Conservation (phyloP, 2,888 invertebrate genomes). For the Campoletis raptor region DNA sequence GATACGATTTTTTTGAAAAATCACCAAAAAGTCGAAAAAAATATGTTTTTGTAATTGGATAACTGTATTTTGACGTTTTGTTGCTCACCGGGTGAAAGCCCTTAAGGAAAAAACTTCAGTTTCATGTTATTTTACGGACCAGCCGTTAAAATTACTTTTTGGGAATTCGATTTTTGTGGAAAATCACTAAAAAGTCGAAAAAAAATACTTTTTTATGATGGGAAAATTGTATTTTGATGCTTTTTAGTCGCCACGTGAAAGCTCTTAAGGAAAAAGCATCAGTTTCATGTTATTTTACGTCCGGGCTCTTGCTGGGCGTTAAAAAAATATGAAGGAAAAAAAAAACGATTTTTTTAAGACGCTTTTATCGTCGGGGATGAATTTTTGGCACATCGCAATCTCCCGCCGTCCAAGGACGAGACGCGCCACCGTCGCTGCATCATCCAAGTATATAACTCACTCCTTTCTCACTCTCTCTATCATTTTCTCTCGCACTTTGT, state of each 20-base stretch:
- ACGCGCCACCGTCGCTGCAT: slow-evolving; percentile 25
- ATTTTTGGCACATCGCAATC: not conserved
- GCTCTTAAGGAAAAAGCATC: not conserved
- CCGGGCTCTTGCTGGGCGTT: not conserved
- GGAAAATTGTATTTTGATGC: not conserved
- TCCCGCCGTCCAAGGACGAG: slow-evolving; percentile 14
- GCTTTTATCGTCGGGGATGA: not conserved
- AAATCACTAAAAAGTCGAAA: no score
- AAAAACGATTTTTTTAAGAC: not conserved
- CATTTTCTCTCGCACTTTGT: slow-evolving; percentile 44
- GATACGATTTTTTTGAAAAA: no score
- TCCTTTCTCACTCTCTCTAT: slow-evolving; percentile 19
- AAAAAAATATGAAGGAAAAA: not conserved
- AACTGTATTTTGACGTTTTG: not conserved
- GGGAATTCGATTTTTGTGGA: no score
- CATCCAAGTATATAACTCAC: slow-evolving; percentile 16
- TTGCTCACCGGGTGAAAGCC: not conserved
- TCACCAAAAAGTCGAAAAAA: no score
- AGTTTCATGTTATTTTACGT: not conserved
- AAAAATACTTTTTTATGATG: no score
- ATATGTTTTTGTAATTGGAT: no score
- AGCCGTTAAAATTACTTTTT: no score
- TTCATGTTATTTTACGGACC: not conserved
- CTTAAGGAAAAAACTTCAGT: not conserved
- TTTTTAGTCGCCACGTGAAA: not conserved